These are phyloP conservation scores for Phasianus colchicus DNA, from an alignment of 2,113 vertebrate species.

Conservation along the genomic window DNA sequence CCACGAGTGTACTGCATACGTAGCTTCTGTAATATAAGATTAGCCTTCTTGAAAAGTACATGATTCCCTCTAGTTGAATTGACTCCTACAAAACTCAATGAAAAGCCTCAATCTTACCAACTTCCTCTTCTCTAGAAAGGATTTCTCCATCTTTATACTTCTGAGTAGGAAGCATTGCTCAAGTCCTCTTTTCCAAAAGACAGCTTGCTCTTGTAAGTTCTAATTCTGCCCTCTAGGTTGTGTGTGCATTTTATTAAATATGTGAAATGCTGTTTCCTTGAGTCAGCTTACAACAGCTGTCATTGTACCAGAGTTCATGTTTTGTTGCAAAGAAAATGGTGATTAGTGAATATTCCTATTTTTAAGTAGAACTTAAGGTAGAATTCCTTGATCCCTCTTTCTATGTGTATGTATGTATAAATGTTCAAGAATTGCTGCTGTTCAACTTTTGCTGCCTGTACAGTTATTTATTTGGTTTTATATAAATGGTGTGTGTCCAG, in stretches of 20 bases:
- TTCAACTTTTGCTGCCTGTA: neutral
- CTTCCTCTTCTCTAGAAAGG: slow-evolving; percentile 43
- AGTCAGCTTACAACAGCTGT: neutral
- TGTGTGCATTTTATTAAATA: neutral
- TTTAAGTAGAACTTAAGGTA: neutral
- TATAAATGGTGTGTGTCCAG: neutral
- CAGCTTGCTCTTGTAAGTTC: slow-evolving; percentile 31
- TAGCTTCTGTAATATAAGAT: neutral
- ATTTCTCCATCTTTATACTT: slow-evolving; percentile 52
- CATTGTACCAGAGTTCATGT: neutral
- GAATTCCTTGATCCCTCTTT: neutral
- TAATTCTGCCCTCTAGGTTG: slow-evolving; percentile 14
- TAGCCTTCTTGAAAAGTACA: neutral
- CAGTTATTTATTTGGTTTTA: neutral
- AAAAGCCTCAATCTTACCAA: neutral
- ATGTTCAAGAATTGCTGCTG: neutral
- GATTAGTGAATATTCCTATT: neutral
- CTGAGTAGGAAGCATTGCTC: slow-evolving; percentile 38
- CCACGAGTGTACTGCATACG: neutral
- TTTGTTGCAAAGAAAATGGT: neutral
- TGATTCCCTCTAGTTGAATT: neutral
- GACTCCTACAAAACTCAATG: neutral
- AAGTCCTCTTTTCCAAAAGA: slow-evolving; percentile 39
- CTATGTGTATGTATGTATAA: neutral
- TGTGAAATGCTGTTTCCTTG: neutral